Evolutionary conservation across 2,888 invertebrate genomes (phyloP).

Genomic region (Camptogramma bilineatum): DNA sequence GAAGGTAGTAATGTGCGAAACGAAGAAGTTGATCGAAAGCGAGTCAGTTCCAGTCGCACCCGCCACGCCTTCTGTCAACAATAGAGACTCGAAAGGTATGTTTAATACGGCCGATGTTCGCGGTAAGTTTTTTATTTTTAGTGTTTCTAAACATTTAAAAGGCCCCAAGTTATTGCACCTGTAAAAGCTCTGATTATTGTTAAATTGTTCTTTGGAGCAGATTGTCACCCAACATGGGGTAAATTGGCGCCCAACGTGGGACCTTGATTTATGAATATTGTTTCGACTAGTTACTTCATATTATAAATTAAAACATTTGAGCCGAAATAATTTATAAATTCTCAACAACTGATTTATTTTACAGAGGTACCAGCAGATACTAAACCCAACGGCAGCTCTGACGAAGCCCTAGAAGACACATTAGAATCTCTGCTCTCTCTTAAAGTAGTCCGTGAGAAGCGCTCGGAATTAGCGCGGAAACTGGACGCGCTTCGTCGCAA

Average conservation of each 20-base stretch:
- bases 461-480: slow-evolving; percentile 94
- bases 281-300: neutral
- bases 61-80: slow-evolving; percentile 42
- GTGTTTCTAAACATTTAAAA: no score
- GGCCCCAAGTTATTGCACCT: no score
- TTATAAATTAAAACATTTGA: neutral
- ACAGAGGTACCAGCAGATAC: slow-evolving; percentile 51
- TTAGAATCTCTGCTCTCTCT: slow-evolving; percentile 92
- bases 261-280: no score
- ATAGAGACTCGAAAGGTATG: slow-evolving; percentile 51
- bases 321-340: neutral
- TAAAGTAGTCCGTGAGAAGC: slow-evolving; percentile 93
- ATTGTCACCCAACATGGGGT: neutral
- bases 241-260: slow-evolving; percentile 12
- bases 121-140: no score
- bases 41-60: slow-evolving; percentile 50
- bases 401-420: slow-evolving; percentile 90
- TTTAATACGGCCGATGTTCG: no score
- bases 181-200: no score
- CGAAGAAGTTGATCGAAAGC: slow-evolving; percentile 57
- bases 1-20: slow-evolving; percentile 50
- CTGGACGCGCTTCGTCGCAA: slow-evolving; percentile 92
- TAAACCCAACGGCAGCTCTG: slow-evolving; percentile 71
- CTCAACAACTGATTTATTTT: slow-evolving; percentile 10
- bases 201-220: no score